Evolutionary conservation across 2,888 invertebrate species (phyloP), one percentile per base, ranked within the genome.

Genomic region (Spodoptera littoralis): DNA sequence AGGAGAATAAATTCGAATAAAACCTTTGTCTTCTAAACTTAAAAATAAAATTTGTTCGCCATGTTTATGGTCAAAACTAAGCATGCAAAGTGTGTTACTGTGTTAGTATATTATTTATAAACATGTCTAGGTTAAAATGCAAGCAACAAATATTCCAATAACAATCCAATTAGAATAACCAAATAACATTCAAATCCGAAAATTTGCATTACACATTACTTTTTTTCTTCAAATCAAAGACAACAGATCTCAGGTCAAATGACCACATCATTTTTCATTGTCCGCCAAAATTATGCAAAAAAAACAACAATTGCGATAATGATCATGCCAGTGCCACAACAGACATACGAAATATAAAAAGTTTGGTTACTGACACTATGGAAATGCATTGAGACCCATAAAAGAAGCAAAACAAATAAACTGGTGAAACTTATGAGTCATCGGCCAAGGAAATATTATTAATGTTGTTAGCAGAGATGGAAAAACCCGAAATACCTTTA

Each of bases 401-500:
- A 22, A 45, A 48, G 45, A 58, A 11, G 44, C 72, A 68, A 80
- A 77, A 80, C 67, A 80, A 79, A 70, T 69, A 77, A 64, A 68
- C 74, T 80, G 70, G 74, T 68, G 76, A 80, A 76, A 71, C 60
- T 60, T 36, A 82, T 88, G 89, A 90, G 79, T 90, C 89, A 90
- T 82, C 69, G 67, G 66, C 67, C 63, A 80, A 80, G 76, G 78
- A 77, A 81, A 84, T 84, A 78, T 76, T 84, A 74, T 81, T 80
- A 86, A 88, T 79, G 61, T 79, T 81, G 73, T 76, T 77, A 79
- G 60, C 82, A 79, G 77, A 77, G 65, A 55, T 87, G 91, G 91
- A 91, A 92, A 93, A 92, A 88, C 91, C 91, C 88, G 83, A 88
- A 79, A 89, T 88, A 92, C 91, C 92, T 93, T 91, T 92, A 88